phyloP scores from a whole-genome alignment of 2,113 vertebrate species.

The Prietella phreatophila region DNA sequence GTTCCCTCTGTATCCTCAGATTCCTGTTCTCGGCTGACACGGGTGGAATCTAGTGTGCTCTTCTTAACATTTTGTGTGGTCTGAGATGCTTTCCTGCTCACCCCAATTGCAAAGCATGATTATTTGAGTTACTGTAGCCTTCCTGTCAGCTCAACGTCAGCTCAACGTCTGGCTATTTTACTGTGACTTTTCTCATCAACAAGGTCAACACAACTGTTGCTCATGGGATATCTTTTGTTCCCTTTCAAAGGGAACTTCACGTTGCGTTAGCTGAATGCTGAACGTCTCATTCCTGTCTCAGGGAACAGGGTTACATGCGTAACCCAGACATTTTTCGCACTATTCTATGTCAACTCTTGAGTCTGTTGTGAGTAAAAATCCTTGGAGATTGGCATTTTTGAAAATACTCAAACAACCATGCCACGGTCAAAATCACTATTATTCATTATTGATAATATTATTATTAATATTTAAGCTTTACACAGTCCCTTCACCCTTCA shows the following conservation, averaged over 20 bases:
- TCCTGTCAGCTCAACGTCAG: neutral
- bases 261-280: too few relatives aligned
- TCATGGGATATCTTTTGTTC: neutral
- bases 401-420: neutral
- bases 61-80: neutral
- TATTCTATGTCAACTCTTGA: neutral
- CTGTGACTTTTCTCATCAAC: neutral
- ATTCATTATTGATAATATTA: neutral
- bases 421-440: neutral
- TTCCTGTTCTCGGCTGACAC: neutral
- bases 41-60: neutral
- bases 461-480: neutral
- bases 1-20: neutral
- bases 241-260: neutral
- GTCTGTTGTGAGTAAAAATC: neutral
- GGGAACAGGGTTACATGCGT: too few relatives aligned
- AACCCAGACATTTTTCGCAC: neutral
- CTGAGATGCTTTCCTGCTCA: neutral
- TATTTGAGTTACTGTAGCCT: neutral
- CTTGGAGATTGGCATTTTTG: neutral
- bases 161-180: neutral
- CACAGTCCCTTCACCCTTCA: slow-evolving; percentile 16
- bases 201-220: too few relatives aligned
- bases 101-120: neutral
- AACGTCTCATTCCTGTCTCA: too few relatives aligned